Conservation (phyloP, 2,797 vertebrate species). For the Euphonia xanthogaster region DNA sequence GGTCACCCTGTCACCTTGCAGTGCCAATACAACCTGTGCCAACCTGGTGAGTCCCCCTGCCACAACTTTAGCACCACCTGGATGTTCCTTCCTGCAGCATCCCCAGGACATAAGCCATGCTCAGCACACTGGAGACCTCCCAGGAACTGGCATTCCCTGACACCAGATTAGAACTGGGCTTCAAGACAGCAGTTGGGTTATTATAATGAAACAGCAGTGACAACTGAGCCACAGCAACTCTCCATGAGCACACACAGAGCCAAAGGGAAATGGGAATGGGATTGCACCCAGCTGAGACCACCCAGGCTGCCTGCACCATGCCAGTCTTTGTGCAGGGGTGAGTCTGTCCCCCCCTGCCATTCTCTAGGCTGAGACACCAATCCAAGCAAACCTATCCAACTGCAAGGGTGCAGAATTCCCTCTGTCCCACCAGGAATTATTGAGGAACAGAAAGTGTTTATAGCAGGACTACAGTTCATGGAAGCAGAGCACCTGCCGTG, state of each 20-base stretch:
- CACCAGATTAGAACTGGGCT: neutral
- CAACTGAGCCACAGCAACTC: neutral
- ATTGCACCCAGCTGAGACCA: neutral
- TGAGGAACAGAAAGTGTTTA: neutral
- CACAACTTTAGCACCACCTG: neutral
- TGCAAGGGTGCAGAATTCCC: neutral
- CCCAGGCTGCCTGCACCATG: neutral
- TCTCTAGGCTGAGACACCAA: neutral
- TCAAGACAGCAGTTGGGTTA: fast-evolving
- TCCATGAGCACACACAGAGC: neutral
- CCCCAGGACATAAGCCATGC: neutral
- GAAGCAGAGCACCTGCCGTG: neutral
- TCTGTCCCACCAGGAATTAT: neutral
- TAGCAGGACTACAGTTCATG: neutral
- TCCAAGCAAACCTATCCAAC: neutral
- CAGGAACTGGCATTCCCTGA: neutral
- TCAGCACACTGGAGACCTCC: neutral
- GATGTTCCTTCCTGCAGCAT: neutral
- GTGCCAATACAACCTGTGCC: neutral
- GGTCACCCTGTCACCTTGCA: neutral
- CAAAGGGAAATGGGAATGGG: neutral
- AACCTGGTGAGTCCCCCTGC: neutral
- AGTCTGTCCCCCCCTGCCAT: neutral
- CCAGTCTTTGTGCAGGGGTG: neutral
- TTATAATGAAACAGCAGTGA: neutral